phyloP scores from a whole-genome alignment of 2,113 vertebrate species.

The Collichthys lucidus region DNA sequence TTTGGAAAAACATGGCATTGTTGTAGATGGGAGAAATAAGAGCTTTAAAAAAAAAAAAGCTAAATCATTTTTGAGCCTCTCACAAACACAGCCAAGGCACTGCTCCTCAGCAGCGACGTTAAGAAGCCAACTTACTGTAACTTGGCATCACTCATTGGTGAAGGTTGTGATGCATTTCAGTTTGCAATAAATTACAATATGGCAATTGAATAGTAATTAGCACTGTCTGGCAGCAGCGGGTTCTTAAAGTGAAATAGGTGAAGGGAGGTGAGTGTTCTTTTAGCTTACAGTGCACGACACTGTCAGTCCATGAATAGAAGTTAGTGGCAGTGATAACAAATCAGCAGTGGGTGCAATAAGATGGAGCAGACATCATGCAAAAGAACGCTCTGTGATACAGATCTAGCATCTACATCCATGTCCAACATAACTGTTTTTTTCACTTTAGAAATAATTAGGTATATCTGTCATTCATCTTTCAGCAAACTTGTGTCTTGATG shows the following conservation, averaged over 20 bases:
- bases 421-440: not conserved
- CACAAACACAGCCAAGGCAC: conserved; percentile 5
- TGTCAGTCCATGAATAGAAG: not conserved
- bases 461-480: conserved; percentile 16
- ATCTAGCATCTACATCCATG: not conserved
- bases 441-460: conserved; percentile 16
- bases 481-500: conserved; percentile 10
- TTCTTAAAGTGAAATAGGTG: not conserved
- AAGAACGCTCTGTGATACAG: conserved; percentile 10
- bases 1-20: not conserved
- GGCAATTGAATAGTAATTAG: conserved; percentile 30
- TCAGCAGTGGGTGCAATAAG: not conserved
- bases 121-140: conserved; percentile 13
- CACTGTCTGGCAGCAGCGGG: conserved; percentile 12
- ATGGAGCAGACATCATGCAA: not conserved
- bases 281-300: not conserved
- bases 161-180: conserved; percentile 18
- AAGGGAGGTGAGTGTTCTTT: not conserved
- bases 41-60: conserved; percentile 2
- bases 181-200: conserved; percentile 11
- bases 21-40: not conserved
- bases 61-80: not conserved
- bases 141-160: conserved; percentile 10
- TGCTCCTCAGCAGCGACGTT: not conserved
- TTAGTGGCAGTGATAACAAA: not conserved